Conservation (phyloP, 1,140 invertebrate genomes). For the Macrocentrus cingulum region DNA sequence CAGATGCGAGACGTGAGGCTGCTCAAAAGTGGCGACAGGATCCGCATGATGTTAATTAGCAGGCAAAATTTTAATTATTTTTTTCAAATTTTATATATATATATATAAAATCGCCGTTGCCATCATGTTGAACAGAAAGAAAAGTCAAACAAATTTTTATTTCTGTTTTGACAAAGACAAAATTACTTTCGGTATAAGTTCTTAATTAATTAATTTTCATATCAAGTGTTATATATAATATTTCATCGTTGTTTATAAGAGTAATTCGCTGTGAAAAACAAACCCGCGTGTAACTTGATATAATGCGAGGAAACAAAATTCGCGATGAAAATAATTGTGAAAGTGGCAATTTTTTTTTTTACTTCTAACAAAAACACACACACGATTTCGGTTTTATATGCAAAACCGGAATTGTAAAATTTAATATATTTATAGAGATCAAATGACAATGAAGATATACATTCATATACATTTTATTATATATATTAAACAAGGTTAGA, state of each 20-base stretch:
- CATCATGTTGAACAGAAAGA: not conserved
- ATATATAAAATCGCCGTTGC: not conserved
- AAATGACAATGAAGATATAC: conserved; percentile 28
- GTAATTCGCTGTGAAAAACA: no score
- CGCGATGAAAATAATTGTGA: no score
- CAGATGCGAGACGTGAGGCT: conserved; percentile 84
- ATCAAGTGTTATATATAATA: no score
- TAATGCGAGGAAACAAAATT: no score
- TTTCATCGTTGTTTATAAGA: no score
- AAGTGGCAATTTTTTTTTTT: no score
- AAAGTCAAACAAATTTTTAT: no score
- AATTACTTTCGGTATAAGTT: no score
- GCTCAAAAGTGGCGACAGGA: conserved; percentile 84
- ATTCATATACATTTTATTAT: conserved; percentile 22
- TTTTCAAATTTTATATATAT: not conserved
- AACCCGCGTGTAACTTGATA: no score
- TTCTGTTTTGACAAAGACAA: no score
- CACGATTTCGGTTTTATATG: conserved; percentile 18
- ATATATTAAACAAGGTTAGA: conserved; percentile 32
- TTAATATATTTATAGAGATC: conserved; percentile 40
- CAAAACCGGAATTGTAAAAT: conserved; percentile 7
- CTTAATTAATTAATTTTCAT: no score
- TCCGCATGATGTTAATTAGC: conserved; percentile 45
- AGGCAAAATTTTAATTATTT: not conserved
- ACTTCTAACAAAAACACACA: not conserved